Evolutionary conservation across 2,113 vertebrate genomes (phyloP), one percentile per base, ranked within the genome.

Genomic region (Cryptoleucopteryx plumbea): DNA sequence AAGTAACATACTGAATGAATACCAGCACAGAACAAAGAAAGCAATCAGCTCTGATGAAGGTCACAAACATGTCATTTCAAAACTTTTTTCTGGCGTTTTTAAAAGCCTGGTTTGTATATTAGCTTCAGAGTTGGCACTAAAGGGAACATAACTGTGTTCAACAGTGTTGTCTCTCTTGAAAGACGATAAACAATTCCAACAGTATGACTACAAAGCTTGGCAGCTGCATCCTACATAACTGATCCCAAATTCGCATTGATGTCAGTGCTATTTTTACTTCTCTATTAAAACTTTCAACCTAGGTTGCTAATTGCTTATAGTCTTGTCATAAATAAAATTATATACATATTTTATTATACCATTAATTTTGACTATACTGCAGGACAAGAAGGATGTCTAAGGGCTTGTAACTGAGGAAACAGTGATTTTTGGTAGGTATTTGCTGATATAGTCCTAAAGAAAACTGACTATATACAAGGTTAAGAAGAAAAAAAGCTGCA

Each of bases 381-480:
- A 43, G 20, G 40, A 27, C 34, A 91, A 88, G 53, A 86, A 75
- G 21, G 11, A 53, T 16, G 26, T 34, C 56, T 79, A 66, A 82
- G 45, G 25, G 13, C 36, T 71, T 74, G 38, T 2, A 79, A 62
- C 25, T 42, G 27, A 78, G 23, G n/a, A 52, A 79, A 59, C 6
- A 31, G 34, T 63, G 23, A 87, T 72, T 61, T 91, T 82, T 4
- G 1, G 31, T 16, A 72, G 6, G 13, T 31, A 48, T 36, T 87
- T 0, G 0, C n/a, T 59, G 36, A 63, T 29, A 50, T 0, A 52
- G 55, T n/a, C 26, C 13, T 62, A 36, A 88, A 83, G 23, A 81
- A 83, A 71, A 42, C 5, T 16, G 32, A 63, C 36, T 50, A 42
- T 10, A 53, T n/a, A 74, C 11, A 67, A 74, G 11, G 19, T 66